Evolutionary conservation across 2,888 invertebrate species (phyloP).

Genomic region (Calliphora vomitoria): DNA sequence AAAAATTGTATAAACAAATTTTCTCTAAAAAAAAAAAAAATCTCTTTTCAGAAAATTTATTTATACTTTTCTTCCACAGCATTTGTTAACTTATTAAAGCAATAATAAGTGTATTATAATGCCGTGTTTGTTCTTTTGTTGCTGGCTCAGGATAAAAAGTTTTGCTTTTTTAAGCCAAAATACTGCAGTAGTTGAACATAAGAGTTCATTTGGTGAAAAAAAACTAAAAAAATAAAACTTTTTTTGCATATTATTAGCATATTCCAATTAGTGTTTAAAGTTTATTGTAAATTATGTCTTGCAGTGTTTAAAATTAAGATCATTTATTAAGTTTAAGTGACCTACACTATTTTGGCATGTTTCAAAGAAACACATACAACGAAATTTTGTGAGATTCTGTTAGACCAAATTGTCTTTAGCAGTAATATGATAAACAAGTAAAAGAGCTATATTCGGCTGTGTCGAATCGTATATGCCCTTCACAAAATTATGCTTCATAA

Average conservation of each 20-base stretch:
- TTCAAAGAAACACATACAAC: no score
- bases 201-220: not conserved
- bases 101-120: slow-evolving; percentile 51
- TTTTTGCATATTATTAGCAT: not conserved
- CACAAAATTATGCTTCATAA: no score
- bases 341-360: not conserved
- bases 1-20: slow-evolving; percentile 20
- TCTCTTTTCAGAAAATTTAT: not conserved
- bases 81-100: slow-evolving; percentile 46
- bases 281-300: not conserved
- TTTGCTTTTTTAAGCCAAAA: not conserved
- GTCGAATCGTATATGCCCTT: no score
- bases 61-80: slow-evolving; percentile 9
- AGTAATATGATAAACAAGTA: no score
- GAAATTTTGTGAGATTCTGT: not conserved
- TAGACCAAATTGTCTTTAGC: not conserved
- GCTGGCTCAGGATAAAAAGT: not conserved
- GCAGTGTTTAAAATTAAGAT: not conserved
- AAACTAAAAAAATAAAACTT: no score
- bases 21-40: not conserved
- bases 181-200: slow-evolving; percentile 1
- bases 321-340: not conserved
- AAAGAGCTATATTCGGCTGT: no score
- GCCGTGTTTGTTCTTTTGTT: not conserved
- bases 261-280: not conserved